A percentile compares a stretch with the other conserved stretches of the same genome.
Conservation (phyloP, 2,113 vertebrate species). For the Lichenostomus cassidix region DNA sequence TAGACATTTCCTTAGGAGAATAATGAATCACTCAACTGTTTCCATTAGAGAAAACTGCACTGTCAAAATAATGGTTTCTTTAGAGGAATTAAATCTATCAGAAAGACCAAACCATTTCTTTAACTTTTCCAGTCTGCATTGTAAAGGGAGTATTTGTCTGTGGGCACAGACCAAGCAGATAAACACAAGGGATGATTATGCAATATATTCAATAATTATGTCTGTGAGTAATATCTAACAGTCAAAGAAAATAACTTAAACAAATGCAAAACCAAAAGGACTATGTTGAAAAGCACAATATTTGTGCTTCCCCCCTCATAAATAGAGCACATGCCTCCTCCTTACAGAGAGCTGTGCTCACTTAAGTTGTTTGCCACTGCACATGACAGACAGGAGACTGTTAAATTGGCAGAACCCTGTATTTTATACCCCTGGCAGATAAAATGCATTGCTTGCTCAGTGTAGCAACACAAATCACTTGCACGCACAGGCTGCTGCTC, state of each 20-base stretch:
- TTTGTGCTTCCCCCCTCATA: background rate
- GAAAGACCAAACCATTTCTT: background rate
- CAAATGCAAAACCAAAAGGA: background rate
- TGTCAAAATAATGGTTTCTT: background rate
- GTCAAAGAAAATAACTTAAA: background rate
- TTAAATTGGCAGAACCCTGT: background rate
- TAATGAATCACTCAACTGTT: background rate
- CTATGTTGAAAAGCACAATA: background rate
- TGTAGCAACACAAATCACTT: slow-evolving; percentile 20
- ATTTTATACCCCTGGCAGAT: slow-evolving; percentile 7
- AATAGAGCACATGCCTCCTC: background rate
- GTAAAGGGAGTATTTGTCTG: background rate
- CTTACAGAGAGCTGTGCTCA: background rate
- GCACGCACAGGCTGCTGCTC: background rate
- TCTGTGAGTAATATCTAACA: background rate
- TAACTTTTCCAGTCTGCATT: background rate
- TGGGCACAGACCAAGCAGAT: background rate
- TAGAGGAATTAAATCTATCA: background rate
- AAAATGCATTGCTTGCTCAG: background rate
- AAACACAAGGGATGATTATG: background rate
- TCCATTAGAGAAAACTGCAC: background rate
- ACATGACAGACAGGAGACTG: background rate
- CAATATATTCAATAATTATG: accelerated
- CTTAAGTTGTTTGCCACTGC: background rate
- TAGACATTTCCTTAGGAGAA: background rate